Evolutionary conservation across 2,113 vertebrate genomes (phyloP).

Genomic region (Gambusia holbrooki): DNA sequence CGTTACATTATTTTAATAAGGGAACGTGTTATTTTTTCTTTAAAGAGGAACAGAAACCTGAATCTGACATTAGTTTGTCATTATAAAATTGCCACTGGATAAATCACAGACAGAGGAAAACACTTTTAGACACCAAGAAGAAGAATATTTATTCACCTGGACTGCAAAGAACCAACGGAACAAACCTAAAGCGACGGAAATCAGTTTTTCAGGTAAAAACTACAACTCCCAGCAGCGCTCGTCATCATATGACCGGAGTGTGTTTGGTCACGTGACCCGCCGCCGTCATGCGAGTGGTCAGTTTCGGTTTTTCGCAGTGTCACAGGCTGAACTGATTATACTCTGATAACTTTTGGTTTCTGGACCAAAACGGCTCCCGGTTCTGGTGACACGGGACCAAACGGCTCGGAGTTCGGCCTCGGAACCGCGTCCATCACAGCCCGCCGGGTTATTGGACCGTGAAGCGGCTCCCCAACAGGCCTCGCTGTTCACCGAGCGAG

Average conservation of each 20-base stretch:
- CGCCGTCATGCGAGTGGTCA: conserved; percentile 11
- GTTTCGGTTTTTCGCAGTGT: conserved; percentile 49
- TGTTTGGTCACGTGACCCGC: conserved; percentile 72
- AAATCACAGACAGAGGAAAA: neutral
- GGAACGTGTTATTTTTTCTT: too few relatives aligned
- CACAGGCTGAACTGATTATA: conserved; percentile 17
- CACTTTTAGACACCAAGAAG: too few relatives aligned
- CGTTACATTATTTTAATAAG: too few relatives aligned
- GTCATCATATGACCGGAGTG: conserved; percentile 60
- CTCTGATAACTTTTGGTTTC: conserved; percentile 5
- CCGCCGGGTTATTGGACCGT: neutral
- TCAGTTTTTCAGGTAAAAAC: conserved; percentile 27
- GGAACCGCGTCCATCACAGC: neutral
- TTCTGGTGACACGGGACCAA: neutral
- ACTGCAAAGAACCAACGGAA: too few relatives aligned
- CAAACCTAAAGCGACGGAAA: too few relatives aligned
- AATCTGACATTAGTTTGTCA: too few relatives aligned
- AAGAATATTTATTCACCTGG: too few relatives aligned
- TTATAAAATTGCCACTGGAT: neutral
- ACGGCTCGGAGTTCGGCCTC: neutral
- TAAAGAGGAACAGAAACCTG: too few relatives aligned
- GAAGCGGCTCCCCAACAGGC: conserved; percentile 53
- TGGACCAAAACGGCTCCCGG: neutral
- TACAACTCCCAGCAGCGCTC: conserved; percentile 53
- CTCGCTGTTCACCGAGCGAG: conserved; percentile 53